These are phyloP conservation scores for Sinella curviseta DNA, from an alignment of 1,140 invertebrate genomes.

Conservation along the genomic window DNA sequence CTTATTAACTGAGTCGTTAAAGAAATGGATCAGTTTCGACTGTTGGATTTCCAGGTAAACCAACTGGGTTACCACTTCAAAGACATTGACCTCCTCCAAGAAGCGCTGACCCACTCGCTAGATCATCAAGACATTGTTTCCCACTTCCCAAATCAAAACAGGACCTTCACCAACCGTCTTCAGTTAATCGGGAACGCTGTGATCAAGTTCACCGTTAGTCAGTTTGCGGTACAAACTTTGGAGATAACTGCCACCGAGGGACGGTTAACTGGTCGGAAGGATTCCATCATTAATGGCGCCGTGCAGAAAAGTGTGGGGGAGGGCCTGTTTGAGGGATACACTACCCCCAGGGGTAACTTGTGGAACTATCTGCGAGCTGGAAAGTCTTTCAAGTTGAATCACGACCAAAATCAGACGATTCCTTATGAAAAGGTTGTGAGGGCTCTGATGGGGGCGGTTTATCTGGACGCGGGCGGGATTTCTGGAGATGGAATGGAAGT, in stretches of 20 bases:
- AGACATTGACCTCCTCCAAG: not conserved
- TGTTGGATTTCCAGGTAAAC: not conserved
- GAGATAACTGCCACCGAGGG: not conserved
- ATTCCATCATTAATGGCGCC: not conserved
- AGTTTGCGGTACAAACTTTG: not conserved
- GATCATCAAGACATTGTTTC: not conserved
- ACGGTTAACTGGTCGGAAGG: not conserved
- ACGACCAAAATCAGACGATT: not conserved
- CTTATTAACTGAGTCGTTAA: too few species aligned
- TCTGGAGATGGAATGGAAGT: not conserved
- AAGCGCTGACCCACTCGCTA: not conserved
- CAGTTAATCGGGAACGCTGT: not conserved
- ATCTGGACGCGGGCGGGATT: not conserved
- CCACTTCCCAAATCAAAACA: not conserved
- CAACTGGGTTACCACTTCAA: not conserved
- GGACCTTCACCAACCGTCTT: not conserved
- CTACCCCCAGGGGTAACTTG: too few species aligned
- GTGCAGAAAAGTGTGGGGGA: not conserved
- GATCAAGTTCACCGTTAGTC: not conserved
- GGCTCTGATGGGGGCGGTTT: not conserved
- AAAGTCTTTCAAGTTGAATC: not conserved
- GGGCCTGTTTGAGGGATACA: not conserved
- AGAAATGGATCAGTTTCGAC: too few species aligned
- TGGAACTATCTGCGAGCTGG: too few species aligned
- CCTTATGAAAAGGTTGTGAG: not conserved